phyloP scores from a whole-genome alignment of 2,113 vertebrate species.

The Gopherus flavomarginatus region DNA sequence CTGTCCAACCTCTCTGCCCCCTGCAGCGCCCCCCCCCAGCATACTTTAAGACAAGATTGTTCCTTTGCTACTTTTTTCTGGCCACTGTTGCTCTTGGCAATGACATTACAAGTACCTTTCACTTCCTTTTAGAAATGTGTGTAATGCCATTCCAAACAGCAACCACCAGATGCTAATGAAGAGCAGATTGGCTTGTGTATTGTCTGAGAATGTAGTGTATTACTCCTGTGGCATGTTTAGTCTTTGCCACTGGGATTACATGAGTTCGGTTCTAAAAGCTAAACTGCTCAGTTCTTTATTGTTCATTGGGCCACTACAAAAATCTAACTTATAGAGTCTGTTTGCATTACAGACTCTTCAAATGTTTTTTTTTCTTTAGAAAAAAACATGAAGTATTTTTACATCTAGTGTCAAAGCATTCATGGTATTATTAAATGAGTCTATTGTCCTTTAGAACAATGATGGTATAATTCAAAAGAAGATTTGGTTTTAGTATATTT shows the following conservation, averaged over 20 bases:
- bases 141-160: conserved; percentile 67
- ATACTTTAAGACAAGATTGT: not conserved
- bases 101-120: not conserved
- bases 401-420: not conserved
- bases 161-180: conserved; percentile 83
- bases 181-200: conserved; percentile 70
- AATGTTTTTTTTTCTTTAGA: conserved; percentile 13
- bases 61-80: not conserved
- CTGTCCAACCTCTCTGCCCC: too few species aligned
- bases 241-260: not conserved
- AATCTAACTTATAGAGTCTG: not conserved
- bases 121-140: conserved; percentile 40
- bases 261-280: conserved; percentile 15
- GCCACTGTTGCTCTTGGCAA: not conserved
- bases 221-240: not conserved
- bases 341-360: not conserved
- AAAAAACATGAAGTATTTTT: not conserved
- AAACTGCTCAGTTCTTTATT: conserved; percentile 19
- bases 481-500: not conserved
- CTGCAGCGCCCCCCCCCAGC: too few species aligned
- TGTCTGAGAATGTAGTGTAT: conserved; percentile 13
- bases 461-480: not conserved
- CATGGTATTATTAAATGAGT: not conserved
- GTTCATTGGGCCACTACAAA: not conserved
- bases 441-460: not conserved